Base-by-base conservation (phyloP, 2,797 vertebrate genomes). In the Dicrostonyx torquatus region DNA sequence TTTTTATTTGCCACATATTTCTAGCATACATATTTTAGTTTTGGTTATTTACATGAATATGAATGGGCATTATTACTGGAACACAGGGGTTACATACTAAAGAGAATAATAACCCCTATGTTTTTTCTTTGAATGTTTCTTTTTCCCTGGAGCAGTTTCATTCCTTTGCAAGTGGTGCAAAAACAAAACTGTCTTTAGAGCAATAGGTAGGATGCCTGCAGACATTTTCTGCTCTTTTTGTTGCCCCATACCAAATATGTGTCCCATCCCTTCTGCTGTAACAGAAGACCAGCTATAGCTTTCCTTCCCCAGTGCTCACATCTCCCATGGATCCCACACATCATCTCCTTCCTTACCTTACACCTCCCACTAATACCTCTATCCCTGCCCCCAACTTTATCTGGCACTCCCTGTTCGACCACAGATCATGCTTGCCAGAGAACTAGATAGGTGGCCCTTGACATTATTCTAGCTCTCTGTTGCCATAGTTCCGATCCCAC, bases 121-220 rank as follows among this genome's bases (percentile, higher is more conserved):
- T 58, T 15, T 58, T 55, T 55, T 37, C 5, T 2, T 79, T 55
- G 10, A 78, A n/a, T n/a, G 9, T n/a, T 13, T 8, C 6, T 22
- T 53, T 50, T 31, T 18, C 34, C 34, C 31, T 24, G 50, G 5
- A 37, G 13, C 34, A 24, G 0, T 55, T 58, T 12, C 6, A 55
- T 6, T 55, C 5, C 13, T 79, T n/a, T 15, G 37, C 31, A 55
- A 55, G 22, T 79, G 53, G 2, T 79, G 53, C 22, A 37, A 13
- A 26, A 55, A 37, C 24, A n/a, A 58, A 79, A 2, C 22, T 79
- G 34, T 24, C 18, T 37, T 79, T 18, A n/a, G 29, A 20, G 10
- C 37, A 58, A 0, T 2, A 1, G n/a, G n/a, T 15, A 37, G 12
- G 53, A 7, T 58, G 17, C 34, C 20, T 0, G 5, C 5, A 79